A percentile compares a stretch with the other conserved stretches of the same genome.
phyloP scores from a whole-genome alignment of 2,797 vertebrate species.

The Hydrocynus forskahlii region DNA sequence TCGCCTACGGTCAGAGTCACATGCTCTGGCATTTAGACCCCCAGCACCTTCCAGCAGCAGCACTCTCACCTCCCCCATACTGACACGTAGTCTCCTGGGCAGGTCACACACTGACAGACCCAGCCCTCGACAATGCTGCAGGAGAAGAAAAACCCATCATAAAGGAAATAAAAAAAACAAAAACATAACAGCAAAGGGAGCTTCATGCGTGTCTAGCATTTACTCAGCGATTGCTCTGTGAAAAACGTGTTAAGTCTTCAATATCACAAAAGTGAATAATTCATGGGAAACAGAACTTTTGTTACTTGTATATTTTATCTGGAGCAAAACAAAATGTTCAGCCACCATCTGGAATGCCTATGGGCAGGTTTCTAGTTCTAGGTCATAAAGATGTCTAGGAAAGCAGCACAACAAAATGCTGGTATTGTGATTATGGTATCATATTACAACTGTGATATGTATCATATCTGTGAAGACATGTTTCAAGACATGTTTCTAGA shows the following conservation, averaged over 20 bases:
- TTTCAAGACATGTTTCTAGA: background rate
- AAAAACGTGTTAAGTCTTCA: background rate
- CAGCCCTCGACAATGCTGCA: background rate
- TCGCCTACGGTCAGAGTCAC: slow-evolving; percentile 45
- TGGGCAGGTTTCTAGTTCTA: too few relatives aligned
- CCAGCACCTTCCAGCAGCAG: background rate
- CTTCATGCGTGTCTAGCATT: background rate
- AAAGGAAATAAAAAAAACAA: background rate
- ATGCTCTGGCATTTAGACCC: slow-evolving; percentile 54
- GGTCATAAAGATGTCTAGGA: too few relatives aligned
- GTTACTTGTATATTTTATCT: too few relatives aligned
- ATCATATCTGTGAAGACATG: background rate
- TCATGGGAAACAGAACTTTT: too few relatives aligned
- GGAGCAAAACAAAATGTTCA: too few relatives aligned
- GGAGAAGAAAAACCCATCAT: background rate
- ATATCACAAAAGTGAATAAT: too few relatives aligned
- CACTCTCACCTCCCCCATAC: slow-evolving; percentile 6
- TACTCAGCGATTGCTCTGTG: background rate
- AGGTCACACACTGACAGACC: background rate
- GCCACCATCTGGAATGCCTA: too few relatives aligned
- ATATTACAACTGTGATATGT: too few relatives aligned
- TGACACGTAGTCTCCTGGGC: slow-evolving; percentile 1
- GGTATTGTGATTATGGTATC: too few relatives aligned
- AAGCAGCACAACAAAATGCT: too few relatives aligned
- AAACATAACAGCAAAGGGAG: background rate